These are phyloP conservation scores for Denticeps clupeoides DNA, from an alignment of 2,797 vertebrate genomes.

Conservation along the genomic window DNA sequence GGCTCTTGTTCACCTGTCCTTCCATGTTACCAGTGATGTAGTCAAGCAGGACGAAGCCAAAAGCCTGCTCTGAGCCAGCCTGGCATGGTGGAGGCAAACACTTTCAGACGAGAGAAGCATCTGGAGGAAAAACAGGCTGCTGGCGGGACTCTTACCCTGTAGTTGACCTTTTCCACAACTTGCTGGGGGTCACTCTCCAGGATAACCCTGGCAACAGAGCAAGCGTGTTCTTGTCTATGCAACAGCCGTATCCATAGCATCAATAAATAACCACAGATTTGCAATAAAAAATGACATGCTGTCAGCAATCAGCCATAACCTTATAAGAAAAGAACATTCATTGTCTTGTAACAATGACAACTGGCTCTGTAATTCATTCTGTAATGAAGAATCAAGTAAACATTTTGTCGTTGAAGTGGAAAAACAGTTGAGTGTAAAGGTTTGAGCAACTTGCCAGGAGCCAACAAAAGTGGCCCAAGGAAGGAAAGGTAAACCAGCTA, in stretches of 20 bases:
- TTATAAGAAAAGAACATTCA: too few species aligned
- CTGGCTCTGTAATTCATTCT: too few species aligned
- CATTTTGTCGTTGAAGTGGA: too few species aligned
- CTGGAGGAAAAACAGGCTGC: too few species aligned
- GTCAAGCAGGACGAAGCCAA: constrained; percentile 74
- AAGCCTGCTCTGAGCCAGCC: constrained; percentile 59
- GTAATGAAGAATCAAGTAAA: too few species aligned
- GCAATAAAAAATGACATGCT: background rate
- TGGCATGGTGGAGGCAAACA: constrained; percentile 32
- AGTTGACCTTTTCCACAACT: constrained; percentile 83
- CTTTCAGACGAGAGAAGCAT: constrained; percentile 6
- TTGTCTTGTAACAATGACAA: too few species aligned
- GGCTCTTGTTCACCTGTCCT: constrained; percentile 47
- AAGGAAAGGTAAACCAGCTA: too few species aligned
- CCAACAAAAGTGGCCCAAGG: too few species aligned
- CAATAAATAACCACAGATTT: background rate
- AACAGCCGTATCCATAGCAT: background rate
- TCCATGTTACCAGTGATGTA: constrained; percentile 68
- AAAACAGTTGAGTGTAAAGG: too few species aligned
- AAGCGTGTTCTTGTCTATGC: too few species aligned
- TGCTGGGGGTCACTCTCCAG: constrained; percentile 85
- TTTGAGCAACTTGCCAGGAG: too few species aligned
- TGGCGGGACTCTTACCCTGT: constrained; percentile 68
- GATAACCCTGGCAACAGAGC: constrained; percentile 66
- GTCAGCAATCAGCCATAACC: too few species aligned